Base-by-base conservation (phyloP, 2,113 vertebrate genomes). In the Polypterus senegalus region DNA sequence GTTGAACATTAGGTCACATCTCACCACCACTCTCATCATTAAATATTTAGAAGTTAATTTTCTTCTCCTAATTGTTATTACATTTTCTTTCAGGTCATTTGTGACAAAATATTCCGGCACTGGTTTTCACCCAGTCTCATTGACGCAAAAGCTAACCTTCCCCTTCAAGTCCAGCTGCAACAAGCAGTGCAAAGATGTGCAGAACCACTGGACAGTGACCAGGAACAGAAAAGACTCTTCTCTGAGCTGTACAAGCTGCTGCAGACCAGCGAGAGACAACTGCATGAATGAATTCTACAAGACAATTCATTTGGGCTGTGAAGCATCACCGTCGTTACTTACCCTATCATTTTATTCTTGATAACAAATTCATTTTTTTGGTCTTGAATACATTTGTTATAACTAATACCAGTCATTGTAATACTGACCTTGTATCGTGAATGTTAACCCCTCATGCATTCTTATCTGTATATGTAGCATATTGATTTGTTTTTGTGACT, bases 71-170 rank as follows among this genome's bases (percentile, higher is more conserved):
- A 3, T 47, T 5, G 6, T 3, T 46, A 5, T 9, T 43, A 11
- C 27, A 44, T 70, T 46, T 61, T 46, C 9, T 7, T 64, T 59
- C 78, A 98, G 96, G 93, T 97, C 59, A 86, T 98, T 53, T 98
- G 96, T 79, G 92, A 97, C 81, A 98, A 98, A 78, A 97, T 98
- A 71, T 97, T 98, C 71, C 77, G 88, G 1, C 88, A 73, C 0
- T 96, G 93, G 93, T 93, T 98, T 63, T 88, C 86, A 63, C 83
- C 87, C 0, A 69, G 74, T 0, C 76, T 87, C 59, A 65, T 82
- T 8, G 81, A 82, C 7, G 66, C 81, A 0, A 74, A 79, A 7
- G 46, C 84, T 6, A 81, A 81, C 4, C 68, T 79, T n/a, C 87
- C 82, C 0, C 83, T 91, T 9, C 88, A 88, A 87, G 76, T 76